These are phyloP conservation scores for Hydrophis major DNA, from an alignment of 2,797 vertebrate genomes.

Conservation along the genomic window DNA sequence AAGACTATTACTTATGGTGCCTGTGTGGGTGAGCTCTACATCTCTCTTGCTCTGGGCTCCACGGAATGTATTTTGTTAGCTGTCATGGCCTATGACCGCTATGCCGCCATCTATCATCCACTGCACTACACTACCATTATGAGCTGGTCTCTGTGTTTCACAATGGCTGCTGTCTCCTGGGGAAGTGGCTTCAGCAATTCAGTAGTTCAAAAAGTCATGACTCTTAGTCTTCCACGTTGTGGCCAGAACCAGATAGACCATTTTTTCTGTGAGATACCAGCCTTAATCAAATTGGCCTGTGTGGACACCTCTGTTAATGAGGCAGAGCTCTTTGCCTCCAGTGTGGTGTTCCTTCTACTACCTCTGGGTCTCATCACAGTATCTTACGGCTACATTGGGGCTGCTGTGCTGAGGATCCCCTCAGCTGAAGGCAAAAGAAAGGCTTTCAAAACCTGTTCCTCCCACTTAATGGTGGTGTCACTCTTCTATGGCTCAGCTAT, in stretches of 20 bases:
- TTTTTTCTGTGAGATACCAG: conserved; percentile 46
- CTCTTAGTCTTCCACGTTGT: conserved; percentile 31
- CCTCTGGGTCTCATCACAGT: conserved; percentile 42
- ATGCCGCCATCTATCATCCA: conserved; percentile 27
- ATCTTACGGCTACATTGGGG: conserved; percentile 39
- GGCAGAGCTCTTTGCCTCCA: conserved; percentile 21
- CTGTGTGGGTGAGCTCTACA: conserved; percentile 35
- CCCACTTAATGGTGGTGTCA: conserved; percentile 44
- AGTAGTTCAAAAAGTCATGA: conserved; percentile 30
- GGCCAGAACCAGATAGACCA: conserved; percentile 35
- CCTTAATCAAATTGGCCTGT: conserved; percentile 43
- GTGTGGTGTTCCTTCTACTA: conserved; percentile 34
- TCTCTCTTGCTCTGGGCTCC: conserved; percentile 35
- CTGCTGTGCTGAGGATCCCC: conserved; percentile 38
- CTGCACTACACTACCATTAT: conserved; percentile 13
- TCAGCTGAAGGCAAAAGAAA: conserved; percentile 42
- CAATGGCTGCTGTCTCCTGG: conserved; percentile 33
- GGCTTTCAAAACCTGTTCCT: conserved; percentile 51
- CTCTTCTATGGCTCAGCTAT: conserved; percentile 51
- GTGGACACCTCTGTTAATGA: conserved; percentile 38
- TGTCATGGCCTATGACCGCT: conserved; percentile 35
- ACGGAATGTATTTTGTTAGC: conserved; percentile 41
- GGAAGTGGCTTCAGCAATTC: conserved; percentile 8
- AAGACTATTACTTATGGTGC: conserved; percentile 22
- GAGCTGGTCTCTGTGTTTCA: conserved; percentile 27